Conservation (phyloP, 2,888 invertebrate genomes). For the Caprella mutica region DNA sequence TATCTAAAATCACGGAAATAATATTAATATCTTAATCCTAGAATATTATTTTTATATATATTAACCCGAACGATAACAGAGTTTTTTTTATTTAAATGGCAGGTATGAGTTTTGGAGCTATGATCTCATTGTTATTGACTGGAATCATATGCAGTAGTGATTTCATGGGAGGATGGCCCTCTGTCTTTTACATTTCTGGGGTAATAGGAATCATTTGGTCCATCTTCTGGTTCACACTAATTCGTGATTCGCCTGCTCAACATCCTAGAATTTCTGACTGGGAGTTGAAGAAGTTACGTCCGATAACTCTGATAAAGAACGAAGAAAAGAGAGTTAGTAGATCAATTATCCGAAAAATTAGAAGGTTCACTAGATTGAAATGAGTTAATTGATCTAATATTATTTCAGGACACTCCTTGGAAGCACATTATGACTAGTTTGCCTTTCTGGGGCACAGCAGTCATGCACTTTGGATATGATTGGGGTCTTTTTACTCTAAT, state of each 20-base stretch:
- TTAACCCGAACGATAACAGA: too few relatives aligned
- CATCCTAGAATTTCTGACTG: slow-evolving; percentile 47
- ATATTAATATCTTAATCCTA: too few relatives aligned
- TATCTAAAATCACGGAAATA: too few relatives aligned
- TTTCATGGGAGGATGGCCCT: slow-evolving; percentile 48
- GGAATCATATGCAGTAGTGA: slow-evolving; percentile 47
- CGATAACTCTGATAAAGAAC: neutral
- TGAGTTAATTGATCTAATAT: neutral
- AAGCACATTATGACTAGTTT: slow-evolving; percentile 13
- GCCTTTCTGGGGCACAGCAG: slow-evolving; percentile 12
- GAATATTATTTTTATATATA: too few relatives aligned
- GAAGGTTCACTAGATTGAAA: too few relatives aligned
- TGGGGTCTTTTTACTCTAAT: slow-evolving; percentile 30
- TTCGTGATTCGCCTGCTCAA: slow-evolving; percentile 46
- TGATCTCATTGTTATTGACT: slow-evolving; percentile 48
- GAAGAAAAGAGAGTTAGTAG: too few relatives aligned
- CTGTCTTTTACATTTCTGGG: slow-evolving; percentile 49
- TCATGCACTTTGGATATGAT: slow-evolving; percentile 21
- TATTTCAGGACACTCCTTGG: slow-evolving; percentile 18
- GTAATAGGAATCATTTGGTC: slow-evolving; percentile 43
- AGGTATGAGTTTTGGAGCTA: slow-evolving; percentile 44
- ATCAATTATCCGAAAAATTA: too few relatives aligned
- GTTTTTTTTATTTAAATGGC: too few relatives aligned
- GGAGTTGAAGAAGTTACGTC: slow-evolving; percentile 38
- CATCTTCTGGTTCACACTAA: slow-evolving; percentile 42